Conservation (phyloP, 2,797 vertebrate species). For the Oreortyx pictus region DNA sequence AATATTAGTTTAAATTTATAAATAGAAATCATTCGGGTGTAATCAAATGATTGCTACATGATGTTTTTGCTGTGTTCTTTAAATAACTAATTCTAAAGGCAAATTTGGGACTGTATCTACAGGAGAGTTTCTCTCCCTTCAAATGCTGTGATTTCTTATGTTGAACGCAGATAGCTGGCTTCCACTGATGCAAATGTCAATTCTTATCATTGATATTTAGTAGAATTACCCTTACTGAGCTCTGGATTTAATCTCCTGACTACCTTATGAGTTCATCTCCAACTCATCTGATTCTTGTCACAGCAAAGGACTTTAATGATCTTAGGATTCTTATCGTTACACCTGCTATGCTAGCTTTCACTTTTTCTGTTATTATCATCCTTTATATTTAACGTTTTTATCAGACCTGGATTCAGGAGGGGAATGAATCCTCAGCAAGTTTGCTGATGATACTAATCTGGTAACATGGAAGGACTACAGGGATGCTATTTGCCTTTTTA, state of each 20-base stretch:
- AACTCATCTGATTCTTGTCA: not conserved
- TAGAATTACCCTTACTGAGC: slow-evolving; percentile 2
- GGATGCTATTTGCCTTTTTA: no score
- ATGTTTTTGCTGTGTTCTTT: not conserved
- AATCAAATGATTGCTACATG: not conserved
- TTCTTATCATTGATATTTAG: slow-evolving; percentile 19
- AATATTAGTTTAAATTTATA: not conserved
- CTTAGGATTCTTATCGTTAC: not conserved
- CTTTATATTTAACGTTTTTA: not conserved
- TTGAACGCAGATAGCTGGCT: not conserved
- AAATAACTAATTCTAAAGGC: not conserved
- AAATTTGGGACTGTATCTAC: not conserved
- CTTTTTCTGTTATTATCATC: not conserved
- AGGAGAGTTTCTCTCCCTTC: not conserved
- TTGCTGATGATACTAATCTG: not conserved
- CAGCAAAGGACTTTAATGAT: not conserved
- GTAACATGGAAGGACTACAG: not conserved
- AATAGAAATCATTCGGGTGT: not conserved
- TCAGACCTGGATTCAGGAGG: not conserved
- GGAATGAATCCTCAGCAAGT: not conserved
- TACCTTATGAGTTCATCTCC: not conserved
- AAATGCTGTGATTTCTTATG: not conserved
- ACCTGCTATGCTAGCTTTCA: slow-evolving; percentile 2
- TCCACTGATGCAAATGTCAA: not conserved
- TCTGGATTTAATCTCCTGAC: not conserved